Percentiles rank a stretch among this genome's conserved stretches.
phyloP scores from a whole-genome alignment of 2,797 vertebrate genomes.

The Mormyrus proboscirostris region DNA sequence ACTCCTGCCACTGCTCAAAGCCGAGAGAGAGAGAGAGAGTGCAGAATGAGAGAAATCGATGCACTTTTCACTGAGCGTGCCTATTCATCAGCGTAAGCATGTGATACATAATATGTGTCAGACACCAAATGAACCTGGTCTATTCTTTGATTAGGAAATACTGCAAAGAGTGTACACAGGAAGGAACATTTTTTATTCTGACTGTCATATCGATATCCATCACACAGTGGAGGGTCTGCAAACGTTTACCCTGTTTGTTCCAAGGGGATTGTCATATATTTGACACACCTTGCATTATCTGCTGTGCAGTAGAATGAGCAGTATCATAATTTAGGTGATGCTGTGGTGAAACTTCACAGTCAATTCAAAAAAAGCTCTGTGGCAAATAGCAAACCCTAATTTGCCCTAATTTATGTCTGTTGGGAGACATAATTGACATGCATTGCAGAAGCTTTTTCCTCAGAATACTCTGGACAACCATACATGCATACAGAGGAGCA shows the following conservation, averaged over 20 bases:
- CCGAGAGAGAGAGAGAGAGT: background rate
- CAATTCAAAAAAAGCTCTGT: constrained; percentile 16
- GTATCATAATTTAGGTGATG: constrained; percentile 1
- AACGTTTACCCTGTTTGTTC: constrained; percentile 30
- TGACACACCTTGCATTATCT: constrained; percentile 24
- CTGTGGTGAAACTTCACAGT: background rate
- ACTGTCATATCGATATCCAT: background rate
- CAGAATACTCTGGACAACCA: background rate
- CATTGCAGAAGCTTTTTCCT: background rate
- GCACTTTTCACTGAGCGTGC: background rate
- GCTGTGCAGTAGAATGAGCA: constrained; percentile 15
- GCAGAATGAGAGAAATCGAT: constrained; percentile 11
- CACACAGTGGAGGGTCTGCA: background rate
- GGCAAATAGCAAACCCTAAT: background rate
- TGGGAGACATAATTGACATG: background rate
- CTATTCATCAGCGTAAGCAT: background rate
- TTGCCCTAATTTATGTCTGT: background rate
- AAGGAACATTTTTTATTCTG: background rate
- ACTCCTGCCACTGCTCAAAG: background rate
- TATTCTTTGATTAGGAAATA: constrained; percentile 7
- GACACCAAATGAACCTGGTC: background rate
- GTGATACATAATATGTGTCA: background rate
- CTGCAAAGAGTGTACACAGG: background rate
- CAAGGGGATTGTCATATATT: constrained; percentile 24
- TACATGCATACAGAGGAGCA: background rate